Evolutionary conservation across 2,888 invertebrate species (phyloP).

Genomic region (Cryptosula pallasiana): DNA sequence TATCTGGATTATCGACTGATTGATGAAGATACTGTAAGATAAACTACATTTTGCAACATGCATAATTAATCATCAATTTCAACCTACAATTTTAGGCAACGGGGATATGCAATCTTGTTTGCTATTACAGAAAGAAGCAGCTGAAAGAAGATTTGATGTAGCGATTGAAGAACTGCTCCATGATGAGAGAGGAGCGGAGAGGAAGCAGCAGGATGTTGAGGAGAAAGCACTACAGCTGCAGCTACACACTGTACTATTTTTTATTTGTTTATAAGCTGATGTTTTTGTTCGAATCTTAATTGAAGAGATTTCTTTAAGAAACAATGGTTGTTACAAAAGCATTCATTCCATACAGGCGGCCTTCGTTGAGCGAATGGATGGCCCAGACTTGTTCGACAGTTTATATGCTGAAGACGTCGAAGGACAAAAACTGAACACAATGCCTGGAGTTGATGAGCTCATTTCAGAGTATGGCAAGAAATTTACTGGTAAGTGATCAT

Average conservation of each 20-base stretch:
- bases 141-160: constrained; percentile 46
- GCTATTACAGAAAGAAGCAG: constrained; percentile 41
- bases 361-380: constrained; percentile 50
- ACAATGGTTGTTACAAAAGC: background rate
- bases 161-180: constrained; percentile 49
- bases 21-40: constrained; percentile 54
- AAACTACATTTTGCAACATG: too few species aligned
- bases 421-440: constrained; percentile 48
- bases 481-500: constrained; percentile 16
- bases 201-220: constrained; percentile 36
- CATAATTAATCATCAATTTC: too few species aligned
- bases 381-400: constrained; percentile 45
- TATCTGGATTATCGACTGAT: constrained; percentile 72
- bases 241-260: constrained; percentile 37
- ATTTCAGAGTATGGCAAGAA: constrained; percentile 38
- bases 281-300: too few species aligned
- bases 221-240: constrained; percentile 34
- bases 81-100: too few species aligned
- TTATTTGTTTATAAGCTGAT: too few species aligned
- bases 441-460: constrained; percentile 50
- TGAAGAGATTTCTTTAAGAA: too few species aligned
- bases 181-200: constrained; percentile 46
- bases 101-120: too few species aligned
- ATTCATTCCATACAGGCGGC: constrained; percentile 36
- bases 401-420: constrained; percentile 52